Conservation (phyloP, 2,113 vertebrate genomes). For the Dromas ardeola region DNA sequence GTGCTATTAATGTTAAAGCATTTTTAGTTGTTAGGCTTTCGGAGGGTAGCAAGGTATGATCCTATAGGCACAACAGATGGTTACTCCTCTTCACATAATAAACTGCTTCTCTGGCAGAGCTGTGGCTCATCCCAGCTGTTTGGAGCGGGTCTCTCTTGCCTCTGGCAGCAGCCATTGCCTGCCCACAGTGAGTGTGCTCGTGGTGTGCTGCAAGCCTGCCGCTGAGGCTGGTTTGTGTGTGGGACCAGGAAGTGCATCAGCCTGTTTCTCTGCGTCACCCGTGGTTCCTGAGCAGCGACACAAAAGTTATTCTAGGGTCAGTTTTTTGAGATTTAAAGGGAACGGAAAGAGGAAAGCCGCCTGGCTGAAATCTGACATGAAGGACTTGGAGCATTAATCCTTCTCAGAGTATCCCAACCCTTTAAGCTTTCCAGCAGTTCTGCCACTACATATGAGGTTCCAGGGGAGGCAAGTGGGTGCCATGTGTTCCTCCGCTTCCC, state of each 20-base stretch:
- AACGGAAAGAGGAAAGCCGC: neutral
- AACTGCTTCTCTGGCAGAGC: neutral
- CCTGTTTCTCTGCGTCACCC: neutral
- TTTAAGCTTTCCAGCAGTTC: neutral
- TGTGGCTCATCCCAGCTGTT: neutral
- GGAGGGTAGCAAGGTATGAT: neutral
- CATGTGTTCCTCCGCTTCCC: accelerated
- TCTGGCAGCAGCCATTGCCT: neutral
- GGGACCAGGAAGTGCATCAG: accelerated
- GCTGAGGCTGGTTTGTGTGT: neutral
- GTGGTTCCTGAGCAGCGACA: neutral
- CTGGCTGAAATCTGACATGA: neutral
- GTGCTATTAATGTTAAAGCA: neutral
- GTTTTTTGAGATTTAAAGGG: neutral
- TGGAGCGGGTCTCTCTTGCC: neutral
- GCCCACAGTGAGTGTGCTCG: accelerated
- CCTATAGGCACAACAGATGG: neutral
- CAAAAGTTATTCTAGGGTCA: neutral
- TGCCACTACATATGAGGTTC: neutral
- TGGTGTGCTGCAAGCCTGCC: neutral
- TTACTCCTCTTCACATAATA: neutral
- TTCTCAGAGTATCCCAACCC: neutral
- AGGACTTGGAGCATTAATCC: neutral
- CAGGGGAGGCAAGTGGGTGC: neutral
- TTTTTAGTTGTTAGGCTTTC: neutral